A percentile compares a stretch with the other conserved stretches of the same genome.
These are phyloP conservation scores for Carapus acus DNA, from an alignment of 2,797 vertebrate species.

Conservation along the genomic window DNA sequence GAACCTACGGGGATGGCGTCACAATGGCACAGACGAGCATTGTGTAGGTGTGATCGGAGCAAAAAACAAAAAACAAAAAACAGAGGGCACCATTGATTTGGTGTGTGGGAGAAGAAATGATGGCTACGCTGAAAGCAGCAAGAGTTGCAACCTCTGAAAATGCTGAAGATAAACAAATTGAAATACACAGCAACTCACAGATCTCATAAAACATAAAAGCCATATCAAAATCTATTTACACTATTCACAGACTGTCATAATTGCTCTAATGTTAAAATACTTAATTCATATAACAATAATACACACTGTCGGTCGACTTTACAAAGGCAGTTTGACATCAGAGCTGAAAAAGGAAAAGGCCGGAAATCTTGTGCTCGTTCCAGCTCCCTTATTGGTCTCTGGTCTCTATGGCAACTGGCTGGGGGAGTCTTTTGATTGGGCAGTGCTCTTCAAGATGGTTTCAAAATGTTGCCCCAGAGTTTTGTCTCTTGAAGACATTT, in stretches of 20 bases:
- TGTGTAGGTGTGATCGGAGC: constrained; percentile 12
- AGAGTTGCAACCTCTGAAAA: constrained; percentile 53
- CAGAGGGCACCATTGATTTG: constrained; percentile 23
- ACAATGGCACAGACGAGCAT: constrained; percentile 5
- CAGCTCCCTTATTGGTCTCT: constrained; percentile 21
- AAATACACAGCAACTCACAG: constrained; percentile 49
- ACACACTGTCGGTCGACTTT: constrained; percentile 49
- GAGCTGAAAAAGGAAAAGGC: constrained; percentile 22
- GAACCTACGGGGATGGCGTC: constrained; percentile 38
- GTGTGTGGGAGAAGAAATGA: constrained; percentile 60
- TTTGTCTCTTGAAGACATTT: constrained; percentile 13
- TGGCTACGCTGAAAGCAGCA: constrained; percentile 59
- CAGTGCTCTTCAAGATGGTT: constrained; percentile 55
- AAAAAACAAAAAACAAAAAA: constrained; percentile 48
- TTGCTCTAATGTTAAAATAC: constrained; percentile 64
- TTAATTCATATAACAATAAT: constrained; percentile 46
- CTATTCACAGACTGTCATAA: constrained; percentile 68
- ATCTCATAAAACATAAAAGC: constrained; percentile 59
- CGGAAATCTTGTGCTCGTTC: constrained; percentile 21
- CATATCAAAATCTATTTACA: constrained; percentile 76
- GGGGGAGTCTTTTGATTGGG: too few relatives aligned
- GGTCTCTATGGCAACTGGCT: too few relatives aligned
- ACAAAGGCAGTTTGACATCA: constrained; percentile 44
- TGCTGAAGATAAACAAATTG: constrained; percentile 40
- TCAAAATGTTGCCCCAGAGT: constrained; percentile 14